phyloP scores from a whole-genome alignment of 2,888 invertebrate genomes.

The Aleiodes testaceus region DNA sequence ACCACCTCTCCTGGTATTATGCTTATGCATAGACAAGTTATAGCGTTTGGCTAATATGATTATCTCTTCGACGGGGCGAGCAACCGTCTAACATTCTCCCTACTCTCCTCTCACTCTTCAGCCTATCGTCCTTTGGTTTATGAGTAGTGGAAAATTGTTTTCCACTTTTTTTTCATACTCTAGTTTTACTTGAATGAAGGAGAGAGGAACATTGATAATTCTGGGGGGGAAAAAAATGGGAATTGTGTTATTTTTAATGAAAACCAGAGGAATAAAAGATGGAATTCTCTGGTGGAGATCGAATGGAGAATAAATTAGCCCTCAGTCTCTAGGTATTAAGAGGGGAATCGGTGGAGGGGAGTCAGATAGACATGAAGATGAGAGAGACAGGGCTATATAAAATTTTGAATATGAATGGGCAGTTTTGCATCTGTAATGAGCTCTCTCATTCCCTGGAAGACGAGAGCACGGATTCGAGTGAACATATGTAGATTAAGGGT shows the following conservation, averaged over 20 bases:
- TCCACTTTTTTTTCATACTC: too few species aligned
- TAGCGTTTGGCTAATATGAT: conserved; percentile 69
- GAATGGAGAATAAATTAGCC: conserved; percentile 31
- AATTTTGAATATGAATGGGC: conserved; percentile 93
- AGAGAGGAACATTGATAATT: neutral
- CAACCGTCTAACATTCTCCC: conserved; percentile 66
- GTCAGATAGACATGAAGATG: conserved; percentile 1
- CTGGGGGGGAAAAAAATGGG: neutral
- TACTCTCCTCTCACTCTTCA: neutral
- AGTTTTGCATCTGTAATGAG: conserved; percentile 91
- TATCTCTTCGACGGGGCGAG: conserved; percentile 68
- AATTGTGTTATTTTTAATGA: neutral
- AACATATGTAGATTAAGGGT: conserved; percentile 71
- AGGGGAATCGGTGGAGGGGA: neutral
- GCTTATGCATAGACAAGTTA: conserved; percentile 72
- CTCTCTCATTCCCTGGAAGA: conserved; percentile 74
- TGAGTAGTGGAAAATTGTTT: too few species aligned
- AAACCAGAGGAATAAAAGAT: conserved; percentile 14
- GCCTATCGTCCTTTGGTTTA: too few species aligned
- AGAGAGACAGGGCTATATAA: conserved; percentile 78
- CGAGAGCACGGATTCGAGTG: conserved; percentile 74
- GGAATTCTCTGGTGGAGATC: conserved; percentile 2
- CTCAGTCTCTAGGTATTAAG: neutral
- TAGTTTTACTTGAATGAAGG: too few species aligned
- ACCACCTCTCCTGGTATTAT: conserved; percentile 64